Percentiles rank a stretch among this genome's conserved stretches.
These are phyloP conservation scores for Ambastaia sidthimunki DNA, from an alignment of 2,797 vertebrate genomes.

Conservation along the genomic window DNA sequence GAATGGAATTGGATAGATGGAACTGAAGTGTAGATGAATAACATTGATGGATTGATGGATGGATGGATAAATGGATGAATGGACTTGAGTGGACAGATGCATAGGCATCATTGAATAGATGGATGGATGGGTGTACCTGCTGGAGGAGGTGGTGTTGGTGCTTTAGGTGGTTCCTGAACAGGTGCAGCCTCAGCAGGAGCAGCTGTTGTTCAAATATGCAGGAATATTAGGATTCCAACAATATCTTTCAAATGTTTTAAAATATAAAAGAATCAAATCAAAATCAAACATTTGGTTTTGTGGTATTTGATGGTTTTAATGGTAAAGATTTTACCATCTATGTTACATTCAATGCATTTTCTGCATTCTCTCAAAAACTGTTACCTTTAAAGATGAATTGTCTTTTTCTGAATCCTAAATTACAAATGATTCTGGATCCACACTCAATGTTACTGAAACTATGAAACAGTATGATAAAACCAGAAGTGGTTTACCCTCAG, in stretches of 20 bases:
- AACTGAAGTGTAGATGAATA: not conserved
- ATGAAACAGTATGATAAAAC: not conserved
- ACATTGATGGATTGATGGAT: not conserved
- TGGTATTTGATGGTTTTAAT: not conserved
- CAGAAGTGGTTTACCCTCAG: constrained; percentile 33
- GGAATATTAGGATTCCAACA: not conserved
- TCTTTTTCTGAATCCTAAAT: not conserved
- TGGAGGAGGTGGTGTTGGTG: constrained; percentile 74
- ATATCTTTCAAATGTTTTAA: not conserved
- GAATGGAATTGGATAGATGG: not conserved
- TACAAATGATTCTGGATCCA: not conserved
- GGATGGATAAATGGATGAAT: not conserved
- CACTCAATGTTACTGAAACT: constrained; percentile 17
- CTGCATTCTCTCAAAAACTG: not conserved
- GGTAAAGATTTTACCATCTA: not conserved
- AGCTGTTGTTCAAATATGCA: constrained; percentile 62
- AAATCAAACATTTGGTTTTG: too few species aligned
- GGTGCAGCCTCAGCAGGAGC: constrained; percentile 69
- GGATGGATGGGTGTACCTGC: constrained; percentile 66
- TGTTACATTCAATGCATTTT: not conserved
- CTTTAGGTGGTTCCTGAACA: constrained; percentile 72
- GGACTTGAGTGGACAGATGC: not conserved
- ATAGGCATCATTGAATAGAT: too few species aligned
- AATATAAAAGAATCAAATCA: not conserved
- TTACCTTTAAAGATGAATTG: not conserved